Conservation (phyloP, 2,888 invertebrate genomes). For the Flabesymbios commensalis region DNA sequence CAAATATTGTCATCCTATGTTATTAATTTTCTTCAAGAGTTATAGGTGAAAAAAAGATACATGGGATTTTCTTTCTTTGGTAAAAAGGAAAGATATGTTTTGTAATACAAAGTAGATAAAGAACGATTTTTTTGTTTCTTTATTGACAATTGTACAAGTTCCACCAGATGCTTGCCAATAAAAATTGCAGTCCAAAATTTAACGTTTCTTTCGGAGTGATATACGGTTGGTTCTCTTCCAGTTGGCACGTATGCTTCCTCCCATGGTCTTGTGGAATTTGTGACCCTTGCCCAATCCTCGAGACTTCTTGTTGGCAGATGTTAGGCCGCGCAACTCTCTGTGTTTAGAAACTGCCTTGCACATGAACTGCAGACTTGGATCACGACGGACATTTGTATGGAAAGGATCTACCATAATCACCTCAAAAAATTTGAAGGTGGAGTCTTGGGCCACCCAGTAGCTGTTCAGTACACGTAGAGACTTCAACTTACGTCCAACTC, state of each 20-base stretch:
- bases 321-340: constrained; percentile 95
- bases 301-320: constrained; percentile 93
- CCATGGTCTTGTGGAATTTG: constrained; percentile 91
- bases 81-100: no score
- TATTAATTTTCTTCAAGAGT: no score
- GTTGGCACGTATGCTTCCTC: constrained; percentile 91
- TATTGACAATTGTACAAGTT: no score
- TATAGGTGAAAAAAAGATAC: no score
- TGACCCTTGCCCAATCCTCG: constrained; percentile 80
- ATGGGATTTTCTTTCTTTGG: no score
- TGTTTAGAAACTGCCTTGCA: constrained; percentile 97
- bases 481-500: constrained; percentile 94
- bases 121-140: no score
- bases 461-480: constrained; percentile 95
- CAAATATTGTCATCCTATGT: no score
- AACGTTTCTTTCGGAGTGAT: constrained; percentile 95
- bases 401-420: constrained; percentile 87
- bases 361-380: constrained; percentile 95
- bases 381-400: constrained; percentile 91
- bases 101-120: no score
- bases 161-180: no score
- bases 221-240: constrained; percentile 95
- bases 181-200: no score
- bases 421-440: constrained; percentile 98
- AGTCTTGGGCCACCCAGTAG: constrained; percentile 99